A percentile compares a stretch with the other conserved stretches of the same genome.
Conservation (phyloP, 2,797 vertebrate genomes). For the Macropodus opercularis region DNA sequence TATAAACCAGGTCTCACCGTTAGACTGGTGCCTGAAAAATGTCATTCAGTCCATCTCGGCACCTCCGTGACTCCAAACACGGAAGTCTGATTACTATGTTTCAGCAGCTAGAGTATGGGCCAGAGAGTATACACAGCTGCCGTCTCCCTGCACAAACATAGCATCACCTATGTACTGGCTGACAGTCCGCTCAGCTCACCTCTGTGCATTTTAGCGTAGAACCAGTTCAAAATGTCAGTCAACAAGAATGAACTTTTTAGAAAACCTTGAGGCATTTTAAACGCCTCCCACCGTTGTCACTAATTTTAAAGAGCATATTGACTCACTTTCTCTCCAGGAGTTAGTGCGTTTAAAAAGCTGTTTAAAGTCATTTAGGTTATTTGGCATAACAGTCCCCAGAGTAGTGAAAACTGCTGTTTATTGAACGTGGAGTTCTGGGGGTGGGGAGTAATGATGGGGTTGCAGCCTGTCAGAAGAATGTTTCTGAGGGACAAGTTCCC, state of each 20-base stretch:
- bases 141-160: conserved; percentile 72
- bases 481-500: conserved; percentile 67
- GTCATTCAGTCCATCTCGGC: conserved; percentile 10
- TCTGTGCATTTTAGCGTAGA: conserved; percentile 59
- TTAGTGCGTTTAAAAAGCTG: conserved; percentile 14
- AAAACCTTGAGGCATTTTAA: not conserved
- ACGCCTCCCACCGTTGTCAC: not conserved
- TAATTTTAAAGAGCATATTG: conserved; percentile 1
- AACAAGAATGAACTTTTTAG: conserved; percentile 15
- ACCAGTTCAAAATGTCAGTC: conserved; percentile 44
- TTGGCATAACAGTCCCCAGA: conserved; percentile 35
- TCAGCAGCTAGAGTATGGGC: conserved; percentile 54
- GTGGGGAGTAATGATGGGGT: conserved; percentile 58
- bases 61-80: conserved; percentile 18
- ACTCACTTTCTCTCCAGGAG: conserved; percentile 12
- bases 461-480: conserved; percentile 48
- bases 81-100: conserved; percentile 53
- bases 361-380: conserved; percentile 47
- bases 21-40: conserved; percentile 5
- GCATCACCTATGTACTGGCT: conserved; percentile 56
- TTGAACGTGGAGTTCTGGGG: conserved; percentile 26
- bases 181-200: conserved; percentile 58
- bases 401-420: conserved; percentile 50
- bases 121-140: conserved; percentile 82
- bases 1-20: not conserved